Evolutionary conservation across 2,797 vertebrate genomes (phyloP).

Genomic region (Sphaeramia orbicularis): DNA sequence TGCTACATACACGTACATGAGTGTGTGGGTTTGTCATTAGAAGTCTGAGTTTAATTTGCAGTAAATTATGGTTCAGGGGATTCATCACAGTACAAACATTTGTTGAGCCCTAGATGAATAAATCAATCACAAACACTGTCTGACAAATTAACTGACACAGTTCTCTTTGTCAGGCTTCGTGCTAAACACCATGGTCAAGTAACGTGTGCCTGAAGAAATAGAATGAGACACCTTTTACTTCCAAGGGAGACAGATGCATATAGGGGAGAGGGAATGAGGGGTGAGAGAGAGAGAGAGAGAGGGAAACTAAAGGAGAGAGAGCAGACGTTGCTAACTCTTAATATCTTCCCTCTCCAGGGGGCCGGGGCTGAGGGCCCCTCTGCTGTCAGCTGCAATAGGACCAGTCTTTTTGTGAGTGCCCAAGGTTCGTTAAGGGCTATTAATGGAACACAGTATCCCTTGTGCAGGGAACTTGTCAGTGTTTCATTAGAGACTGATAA

Average conservation of each 20-base stretch:
- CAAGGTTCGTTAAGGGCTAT: slow-evolving; percentile 84
- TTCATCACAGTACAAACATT: slow-evolving; percentile 75
- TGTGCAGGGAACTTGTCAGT: slow-evolving; percentile 81
- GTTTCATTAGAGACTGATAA: slow-evolving; percentile 86
- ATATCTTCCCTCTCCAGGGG: slow-evolving; percentile 84
- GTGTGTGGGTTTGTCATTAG: slow-evolving; percentile 38
- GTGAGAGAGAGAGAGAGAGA: slow-evolving; percentile 43
- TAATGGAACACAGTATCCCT: slow-evolving; percentile 82
- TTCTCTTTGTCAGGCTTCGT: slow-evolving; percentile 64
- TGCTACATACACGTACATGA: neutral
- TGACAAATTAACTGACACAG: slow-evolving; percentile 74
- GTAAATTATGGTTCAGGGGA: slow-evolving; percentile 68
- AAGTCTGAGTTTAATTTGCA: slow-evolving; percentile 64
- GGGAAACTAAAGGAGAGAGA: slow-evolving; percentile 58
- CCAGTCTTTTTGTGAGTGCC: slow-evolving; percentile 77
- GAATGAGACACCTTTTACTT: slow-evolving; percentile 76
- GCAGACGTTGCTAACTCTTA: slow-evolving; percentile 79
- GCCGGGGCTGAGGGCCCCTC: slow-evolving; percentile 70
- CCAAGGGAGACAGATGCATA: slow-evolving; percentile 66
- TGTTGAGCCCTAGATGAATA: slow-evolving; percentile 74
- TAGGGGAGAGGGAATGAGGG: slow-evolving; percentile 26
- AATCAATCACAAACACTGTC: slow-evolving; percentile 76
- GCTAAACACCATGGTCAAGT: slow-evolving; percentile 69
- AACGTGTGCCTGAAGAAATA: slow-evolving; percentile 70
- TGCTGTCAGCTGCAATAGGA: slow-evolving; percentile 83